Conservation (phyloP, 1,140 invertebrate species). For the Dufourea novaeangliae region DNA sequence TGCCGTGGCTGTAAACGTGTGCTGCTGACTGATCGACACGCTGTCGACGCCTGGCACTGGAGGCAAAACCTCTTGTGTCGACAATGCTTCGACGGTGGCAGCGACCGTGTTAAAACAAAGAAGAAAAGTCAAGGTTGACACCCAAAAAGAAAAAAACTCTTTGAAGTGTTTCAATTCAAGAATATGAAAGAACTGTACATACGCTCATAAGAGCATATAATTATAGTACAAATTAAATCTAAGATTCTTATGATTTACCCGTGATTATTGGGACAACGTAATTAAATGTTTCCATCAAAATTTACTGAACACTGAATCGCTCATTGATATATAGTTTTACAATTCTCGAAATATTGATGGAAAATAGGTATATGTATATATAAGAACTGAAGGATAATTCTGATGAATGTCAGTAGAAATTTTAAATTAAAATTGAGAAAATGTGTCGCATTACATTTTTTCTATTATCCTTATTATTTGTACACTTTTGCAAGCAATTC, state of each 20-base stretch:
- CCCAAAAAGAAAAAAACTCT: conserved; percentile 29
- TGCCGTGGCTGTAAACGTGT: no score
- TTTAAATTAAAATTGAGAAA: conserved; percentile 5
- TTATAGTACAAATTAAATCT: conserved; percentile 62
- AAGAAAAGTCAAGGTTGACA: not conserved
- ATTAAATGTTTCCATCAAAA: conserved; percentile 25
- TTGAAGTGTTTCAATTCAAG: conserved; percentile 39
- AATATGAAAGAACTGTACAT: conserved; percentile 78
- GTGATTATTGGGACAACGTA: conserved; percentile 39
- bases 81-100: no score
- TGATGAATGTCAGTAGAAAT: conserved; percentile 9
- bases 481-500: conserved; percentile 25
- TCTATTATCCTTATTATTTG: not conserved
- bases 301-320: conserved; percentile 31
- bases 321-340: not conserved
- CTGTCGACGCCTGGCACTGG: no score
- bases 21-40: no score
- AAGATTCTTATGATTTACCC: conserved; percentile 46
- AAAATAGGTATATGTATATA: not conserved
- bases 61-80: no score
- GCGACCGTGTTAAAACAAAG: not conserved
- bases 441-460: not conserved
- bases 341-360: not conserved
- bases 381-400: not conserved
- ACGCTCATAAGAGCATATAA: conserved; percentile 19